Evolutionary conservation across 23 tunicate species (phyloP).

Genomic region (Phallusia fumigata): DNA sequence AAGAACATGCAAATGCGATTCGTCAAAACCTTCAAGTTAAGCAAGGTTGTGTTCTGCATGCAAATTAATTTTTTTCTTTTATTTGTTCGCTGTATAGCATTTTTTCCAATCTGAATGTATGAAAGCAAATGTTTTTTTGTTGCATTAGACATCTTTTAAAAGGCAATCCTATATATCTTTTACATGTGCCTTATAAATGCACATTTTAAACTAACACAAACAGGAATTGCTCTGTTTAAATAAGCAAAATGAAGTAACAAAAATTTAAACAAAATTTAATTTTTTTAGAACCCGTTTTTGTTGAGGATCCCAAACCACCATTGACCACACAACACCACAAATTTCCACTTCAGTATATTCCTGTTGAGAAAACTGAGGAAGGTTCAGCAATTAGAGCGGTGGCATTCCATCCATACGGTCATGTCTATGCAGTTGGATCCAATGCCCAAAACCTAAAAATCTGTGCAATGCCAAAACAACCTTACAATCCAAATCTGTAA

Average conservation of each 20-base stretch:
- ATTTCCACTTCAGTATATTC: conserved; percentile 24
- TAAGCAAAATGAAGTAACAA: too few relatives aligned
- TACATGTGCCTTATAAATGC: too few relatives aligned
- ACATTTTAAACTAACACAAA: too few relatives aligned
- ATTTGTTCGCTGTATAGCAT: too few relatives aligned
- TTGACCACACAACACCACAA: neutral
- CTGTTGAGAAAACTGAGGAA: conserved; percentile 54
- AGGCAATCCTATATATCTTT: too few relatives aligned
- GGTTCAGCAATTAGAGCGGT: conserved; percentile 53
- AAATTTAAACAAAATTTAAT: neutral
- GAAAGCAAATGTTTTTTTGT: too few relatives aligned
- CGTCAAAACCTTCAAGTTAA: conserved; percentile 5
- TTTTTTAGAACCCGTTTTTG: neutral
- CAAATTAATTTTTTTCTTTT: too few relatives aligned
- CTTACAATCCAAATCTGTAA: conserved; percentile 10
- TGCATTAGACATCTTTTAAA: too few relatives aligned
- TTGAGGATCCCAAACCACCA: too few relatives aligned
- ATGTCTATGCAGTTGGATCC: conserved; percentile 67
- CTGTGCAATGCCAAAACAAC: conserved; percentile 50
- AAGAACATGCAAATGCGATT: conserved; percentile 20
- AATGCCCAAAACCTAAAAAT: conserved; percentile 52
- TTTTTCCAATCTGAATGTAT: too few relatives aligned
- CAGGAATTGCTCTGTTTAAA: too few relatives aligned
- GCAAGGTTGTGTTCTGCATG: neutral
- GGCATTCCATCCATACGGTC: conserved; percentile 71